Evolutionary conservation across 2,113 vertebrate species (phyloP).

Genomic region (Odocoileus virginianus): DNA sequence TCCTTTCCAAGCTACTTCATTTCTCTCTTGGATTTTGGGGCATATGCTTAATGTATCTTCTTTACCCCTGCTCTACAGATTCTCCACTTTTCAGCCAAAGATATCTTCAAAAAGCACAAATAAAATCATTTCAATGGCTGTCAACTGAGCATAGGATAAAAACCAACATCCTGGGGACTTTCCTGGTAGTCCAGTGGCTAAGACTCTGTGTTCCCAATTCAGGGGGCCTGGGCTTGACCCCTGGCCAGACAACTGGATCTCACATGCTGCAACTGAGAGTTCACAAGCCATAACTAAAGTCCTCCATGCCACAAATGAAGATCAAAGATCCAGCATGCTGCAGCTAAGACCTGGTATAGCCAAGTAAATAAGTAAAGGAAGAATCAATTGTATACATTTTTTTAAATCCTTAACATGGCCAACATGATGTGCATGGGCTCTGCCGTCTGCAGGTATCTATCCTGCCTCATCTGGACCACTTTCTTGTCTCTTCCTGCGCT

Average conservation of each 20-base stretch:
- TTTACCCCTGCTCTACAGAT: neutral
- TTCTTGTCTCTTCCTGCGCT: neutral
- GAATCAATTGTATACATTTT: neutral
- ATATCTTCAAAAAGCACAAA: neutral
- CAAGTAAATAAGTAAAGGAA: neutral
- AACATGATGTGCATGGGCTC: neutral
- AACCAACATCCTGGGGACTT: neutral
- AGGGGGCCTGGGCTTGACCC: neutral
- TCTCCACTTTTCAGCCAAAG: neutral
- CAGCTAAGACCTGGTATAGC: neutral
- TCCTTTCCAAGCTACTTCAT: neutral
- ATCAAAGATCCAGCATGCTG: neutral
- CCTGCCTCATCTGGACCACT: neutral
- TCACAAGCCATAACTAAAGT: neutral
- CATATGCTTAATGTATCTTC: neutral
- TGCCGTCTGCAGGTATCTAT: neutral
- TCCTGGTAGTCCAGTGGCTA: neutral
- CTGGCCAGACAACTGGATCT: neutral
- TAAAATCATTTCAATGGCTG: neutral
- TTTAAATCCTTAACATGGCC: neutral
- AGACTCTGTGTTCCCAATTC: neutral
- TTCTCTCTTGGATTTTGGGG: neutral
- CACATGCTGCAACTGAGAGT: neutral
- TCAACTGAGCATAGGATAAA: neutral
- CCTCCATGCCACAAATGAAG: neutral